A percentile compares a stretch with the other conserved stretches of the same genome.
phyloP scores from a whole-genome alignment of 2,113 vertebrate genomes.

The Sapayoa aenigma region DNA sequence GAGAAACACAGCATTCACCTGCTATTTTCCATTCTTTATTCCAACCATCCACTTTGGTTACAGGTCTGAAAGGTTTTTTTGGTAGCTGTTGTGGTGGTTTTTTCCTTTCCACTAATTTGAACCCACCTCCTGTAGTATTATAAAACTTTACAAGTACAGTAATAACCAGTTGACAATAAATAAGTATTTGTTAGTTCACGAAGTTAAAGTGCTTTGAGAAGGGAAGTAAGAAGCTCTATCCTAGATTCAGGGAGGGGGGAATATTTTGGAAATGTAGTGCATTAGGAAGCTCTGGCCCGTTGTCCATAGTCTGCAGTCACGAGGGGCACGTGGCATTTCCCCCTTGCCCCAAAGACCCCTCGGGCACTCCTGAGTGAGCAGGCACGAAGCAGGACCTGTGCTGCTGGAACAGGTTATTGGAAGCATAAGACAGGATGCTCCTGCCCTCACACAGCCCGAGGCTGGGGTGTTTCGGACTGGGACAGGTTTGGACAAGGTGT shows the following conservation, averaged over 20 bases:
- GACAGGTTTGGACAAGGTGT: background rate
- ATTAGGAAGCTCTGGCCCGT: conserved; percentile 48
- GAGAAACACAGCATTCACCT: background rate
- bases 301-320: background rate
- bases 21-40: conserved; percentile 24
- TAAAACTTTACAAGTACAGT: conserved; percentile 16
- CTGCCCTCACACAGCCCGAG: accelerated
- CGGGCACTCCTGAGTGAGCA: background rate
- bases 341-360: background rate
- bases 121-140: background rate
- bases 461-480: background rate
- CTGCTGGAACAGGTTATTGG: background rate
- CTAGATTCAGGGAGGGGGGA: background rate
- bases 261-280: conserved; percentile 34
- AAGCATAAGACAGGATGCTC: background rate
- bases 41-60: conserved; percentile 40
- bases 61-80: conserved; percentile 37
- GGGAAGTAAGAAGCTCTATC: conserved; percentile 41
- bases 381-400: background rate
- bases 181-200: conserved; percentile 71
- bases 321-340: background rate
- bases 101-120: background rate
- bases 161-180: conserved; percentile 55
- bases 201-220: conserved; percentile 78
- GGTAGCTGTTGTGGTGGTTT: background rate